Percentiles rank a stretch among this genome's conserved stretches.
Conservation (phyloP, 2,113 vertebrate species). For the Pelusios castaneus region DNA sequence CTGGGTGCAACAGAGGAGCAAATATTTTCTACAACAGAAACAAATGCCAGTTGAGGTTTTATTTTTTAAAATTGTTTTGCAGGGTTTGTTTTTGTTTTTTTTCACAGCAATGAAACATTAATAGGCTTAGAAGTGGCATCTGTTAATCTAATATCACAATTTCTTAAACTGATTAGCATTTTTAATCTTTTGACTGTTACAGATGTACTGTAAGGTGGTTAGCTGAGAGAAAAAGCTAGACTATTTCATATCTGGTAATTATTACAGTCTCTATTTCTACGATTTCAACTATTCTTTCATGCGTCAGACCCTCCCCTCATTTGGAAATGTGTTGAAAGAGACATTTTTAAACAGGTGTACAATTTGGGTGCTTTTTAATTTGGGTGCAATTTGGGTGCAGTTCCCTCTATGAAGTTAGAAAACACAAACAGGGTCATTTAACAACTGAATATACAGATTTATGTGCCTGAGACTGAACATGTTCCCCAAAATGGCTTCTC, state of each 20-base stretch:
- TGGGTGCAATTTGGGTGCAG: rapidly evolving
- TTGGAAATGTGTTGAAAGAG: background rate
- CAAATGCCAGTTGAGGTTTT: background rate
- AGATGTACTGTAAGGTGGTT: background rate
- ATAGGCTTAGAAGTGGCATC: background rate
- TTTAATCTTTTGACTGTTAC: background rate
- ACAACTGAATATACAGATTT: background rate
- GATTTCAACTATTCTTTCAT: background rate
- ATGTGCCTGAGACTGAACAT: rapidly evolving
- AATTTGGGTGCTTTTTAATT: rapidly evolving
- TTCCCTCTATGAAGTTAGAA: background rate
- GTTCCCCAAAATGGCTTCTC: background rate
- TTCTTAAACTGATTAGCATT: background rate
- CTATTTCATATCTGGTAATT: background rate
- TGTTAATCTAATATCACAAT: background rate
- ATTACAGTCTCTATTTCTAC: background rate
- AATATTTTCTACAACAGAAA: background rate
- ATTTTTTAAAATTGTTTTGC: too few relatives aligned
- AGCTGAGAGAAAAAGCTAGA: background rate
- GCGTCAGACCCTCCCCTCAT: background rate
- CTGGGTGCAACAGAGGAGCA: too few relatives aligned
- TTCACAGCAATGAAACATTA: background rate
- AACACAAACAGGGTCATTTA: background rate
- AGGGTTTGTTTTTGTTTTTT: too few relatives aligned
- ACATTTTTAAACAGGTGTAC: background rate